Conservation (phyloP, 2,888 invertebrate genomes). For the Mesorhabditis sp. region DNA sequence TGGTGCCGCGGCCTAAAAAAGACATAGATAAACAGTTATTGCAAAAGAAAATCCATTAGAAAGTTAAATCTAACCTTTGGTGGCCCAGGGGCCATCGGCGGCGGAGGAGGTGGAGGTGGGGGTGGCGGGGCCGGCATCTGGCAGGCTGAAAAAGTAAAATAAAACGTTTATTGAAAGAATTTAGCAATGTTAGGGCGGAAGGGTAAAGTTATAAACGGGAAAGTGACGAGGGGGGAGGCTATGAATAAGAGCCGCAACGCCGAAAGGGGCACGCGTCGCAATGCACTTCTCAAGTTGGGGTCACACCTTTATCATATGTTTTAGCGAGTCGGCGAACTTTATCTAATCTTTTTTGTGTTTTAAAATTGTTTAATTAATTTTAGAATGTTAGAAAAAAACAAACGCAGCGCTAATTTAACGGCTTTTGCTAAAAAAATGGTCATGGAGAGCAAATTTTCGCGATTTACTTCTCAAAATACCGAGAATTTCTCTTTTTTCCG, state of each 20-base stretch:
- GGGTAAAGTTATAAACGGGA: neutral
- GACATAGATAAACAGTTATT: neutral
- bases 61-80: neutral
- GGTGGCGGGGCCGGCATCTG: neutral
- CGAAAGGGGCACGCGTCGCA: neutral
- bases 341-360: too few relatives aligned
- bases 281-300: neutral
- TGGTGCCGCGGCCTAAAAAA: neutral
- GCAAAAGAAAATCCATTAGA: neutral
- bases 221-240: neutral
- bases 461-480: too few relatives aligned
- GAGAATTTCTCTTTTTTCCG: too few relatives aligned
- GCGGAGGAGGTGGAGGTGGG: conserved; percentile 6
- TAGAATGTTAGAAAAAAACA: too few relatives aligned
- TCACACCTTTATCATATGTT: neutral
- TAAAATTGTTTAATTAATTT: too few relatives aligned
- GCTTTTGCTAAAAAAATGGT: too few relatives aligned
- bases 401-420: too few relatives aligned
- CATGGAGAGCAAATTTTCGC: too few relatives aligned
- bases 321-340: too few relatives aligned
- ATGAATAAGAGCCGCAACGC: conserved; percentile 1
- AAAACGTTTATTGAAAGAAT: neutral
- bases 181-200: neutral
- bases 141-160: neutral
- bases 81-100: neutral